Percentiles rank a stretch among this genome's conserved stretches.
These are phyloP conservation scores for Drymodes brunneopygia DNA, from an alignment of 2,113 vertebrate species.

Conservation along the genomic window DNA sequence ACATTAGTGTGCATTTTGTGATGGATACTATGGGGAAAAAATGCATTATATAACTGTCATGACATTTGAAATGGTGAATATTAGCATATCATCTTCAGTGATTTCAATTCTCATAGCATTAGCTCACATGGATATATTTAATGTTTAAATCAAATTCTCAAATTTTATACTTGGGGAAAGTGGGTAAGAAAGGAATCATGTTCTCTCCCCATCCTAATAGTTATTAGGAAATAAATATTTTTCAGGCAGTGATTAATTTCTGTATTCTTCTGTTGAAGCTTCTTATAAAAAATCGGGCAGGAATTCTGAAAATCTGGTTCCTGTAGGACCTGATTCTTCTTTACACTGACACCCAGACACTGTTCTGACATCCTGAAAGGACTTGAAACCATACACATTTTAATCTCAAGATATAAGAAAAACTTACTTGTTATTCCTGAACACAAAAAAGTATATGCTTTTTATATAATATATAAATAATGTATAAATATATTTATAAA, in stretches of 20 bases:
- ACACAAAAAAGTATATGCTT: not conserved
- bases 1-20: not conserved
- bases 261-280: not conserved
- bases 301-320: not conserved
- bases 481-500: fast-evolving
- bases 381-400: not conserved
- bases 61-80: not conserved
- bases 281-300: not conserved
- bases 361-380: not conserved
- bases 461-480: not conserved
- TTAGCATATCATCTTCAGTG: not conserved
- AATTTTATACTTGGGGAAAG: not conserved
- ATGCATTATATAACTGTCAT: not conserved
- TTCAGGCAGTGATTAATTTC: not conserved
- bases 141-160: not conserved
- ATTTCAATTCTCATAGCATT: not conserved
- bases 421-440: not conserved
- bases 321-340: not conserved
- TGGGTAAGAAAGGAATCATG: not conserved
- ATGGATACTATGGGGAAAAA: not conserved
- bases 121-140: not conserved
- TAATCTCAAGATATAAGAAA: not conserved
- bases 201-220: not conserved
- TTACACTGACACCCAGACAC: not conserved
- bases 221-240: not conserved